Conservation (phyloP, 2,888 invertebrate species). For the Calliphora vomitoria region DNA sequence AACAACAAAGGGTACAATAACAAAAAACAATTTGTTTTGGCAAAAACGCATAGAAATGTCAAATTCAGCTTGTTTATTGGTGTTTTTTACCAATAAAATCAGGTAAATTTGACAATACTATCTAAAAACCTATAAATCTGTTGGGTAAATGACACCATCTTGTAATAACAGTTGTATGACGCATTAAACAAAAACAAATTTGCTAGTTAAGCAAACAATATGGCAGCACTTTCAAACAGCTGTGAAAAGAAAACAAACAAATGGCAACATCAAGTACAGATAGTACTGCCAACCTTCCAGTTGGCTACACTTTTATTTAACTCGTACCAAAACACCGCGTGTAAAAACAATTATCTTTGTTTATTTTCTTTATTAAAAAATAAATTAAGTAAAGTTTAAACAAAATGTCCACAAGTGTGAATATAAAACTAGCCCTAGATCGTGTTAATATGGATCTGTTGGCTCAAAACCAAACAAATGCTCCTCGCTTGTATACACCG, state of each 20-base stretch:
- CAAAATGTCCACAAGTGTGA: conserved; percentile 85
- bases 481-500: conserved; percentile 91
- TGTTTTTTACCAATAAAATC: too few relatives aligned
- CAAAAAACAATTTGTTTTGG: too few relatives aligned
- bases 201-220: neutral
- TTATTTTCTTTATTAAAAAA: neutral
- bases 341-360: conserved; percentile 25
- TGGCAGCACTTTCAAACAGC: conserved; percentile 10
- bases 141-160: too few relatives aligned
- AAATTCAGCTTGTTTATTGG: too few relatives aligned
- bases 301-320: conserved; percentile 33
- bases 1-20: too few relatives aligned
- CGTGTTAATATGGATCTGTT: conserved; percentile 86
- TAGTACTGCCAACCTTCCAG: too few relatives aligned
- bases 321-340: conserved; percentile 32
- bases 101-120: too few relatives aligned
- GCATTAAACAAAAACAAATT: conserved; percentile 30
- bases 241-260: neutral
- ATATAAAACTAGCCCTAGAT: conserved; percentile 88
- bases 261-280: neutral
- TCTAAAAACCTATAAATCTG: too few relatives aligned
- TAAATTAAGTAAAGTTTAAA: conserved; percentile 5
- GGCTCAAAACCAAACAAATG: conserved; percentile 85
- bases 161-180: conserved; percentile 7
- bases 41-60: too few relatives aligned